These are phyloP conservation scores for Amphilophus citrinellus DNA, from an alignment of 2,113 vertebrate genomes.

Conservation along the genomic window DNA sequence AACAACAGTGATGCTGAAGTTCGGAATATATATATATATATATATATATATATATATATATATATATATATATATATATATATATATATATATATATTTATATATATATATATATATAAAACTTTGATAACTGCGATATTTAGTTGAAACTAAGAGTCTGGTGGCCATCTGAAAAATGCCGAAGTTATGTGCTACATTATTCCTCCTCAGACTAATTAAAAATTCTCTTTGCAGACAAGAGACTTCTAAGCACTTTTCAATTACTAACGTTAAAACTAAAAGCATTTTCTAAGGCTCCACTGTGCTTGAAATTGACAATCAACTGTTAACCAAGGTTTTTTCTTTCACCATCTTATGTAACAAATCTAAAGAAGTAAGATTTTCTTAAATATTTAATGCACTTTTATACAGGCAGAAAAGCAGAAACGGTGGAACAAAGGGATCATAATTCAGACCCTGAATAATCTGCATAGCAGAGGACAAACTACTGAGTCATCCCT, in stretches of 20 bases:
- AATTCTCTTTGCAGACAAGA: constrained; percentile 9
- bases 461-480: constrained; percentile 32
- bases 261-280: constrained; percentile 36
- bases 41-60: too few species aligned
- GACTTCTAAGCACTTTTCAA: constrained; percentile 21
- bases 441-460: constrained; percentile 48
- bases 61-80: too few species aligned
- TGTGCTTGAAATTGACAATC: constrained; percentile 26
- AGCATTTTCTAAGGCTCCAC: constrained; percentile 14
- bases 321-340: not conserved
- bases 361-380: constrained; percentile 8
- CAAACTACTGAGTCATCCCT: constrained; percentile 57
- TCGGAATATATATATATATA: not conserved
- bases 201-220: constrained; percentile 30
- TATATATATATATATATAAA: too few species aligned
- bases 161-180: not conserved
- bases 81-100: too few species aligned
- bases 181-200: constrained; percentile 6
- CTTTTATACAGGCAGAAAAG: constrained; percentile 38
- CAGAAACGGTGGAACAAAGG: constrained; percentile 50
- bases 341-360: constrained; percentile 24
- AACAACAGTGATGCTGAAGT: not conserved
- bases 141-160: not conserved
- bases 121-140: not conserved
- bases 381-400: constrained; percentile 10